phyloP scores from a whole-genome alignment of 2,797 vertebrate genomes.

The Propithecus perrieri region DNA sequence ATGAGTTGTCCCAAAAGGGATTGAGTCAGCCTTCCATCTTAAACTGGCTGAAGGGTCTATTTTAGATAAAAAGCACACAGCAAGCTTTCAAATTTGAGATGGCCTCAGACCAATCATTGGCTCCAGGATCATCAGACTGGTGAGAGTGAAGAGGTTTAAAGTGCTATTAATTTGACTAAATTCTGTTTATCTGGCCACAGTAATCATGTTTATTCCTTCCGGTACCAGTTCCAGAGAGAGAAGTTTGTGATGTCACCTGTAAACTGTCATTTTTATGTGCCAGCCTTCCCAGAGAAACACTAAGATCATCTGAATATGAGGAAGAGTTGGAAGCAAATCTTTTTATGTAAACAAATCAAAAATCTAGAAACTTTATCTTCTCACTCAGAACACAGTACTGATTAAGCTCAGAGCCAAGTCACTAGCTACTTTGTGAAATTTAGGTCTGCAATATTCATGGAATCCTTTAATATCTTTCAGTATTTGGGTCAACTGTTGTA shows the following conservation, averaged over 20 bases:
- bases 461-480: neutral
- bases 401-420: neutral
- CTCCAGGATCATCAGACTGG: neutral
- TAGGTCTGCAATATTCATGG: neutral
- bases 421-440: constrained; percentile 23
- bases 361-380: neutral
- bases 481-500: neutral
- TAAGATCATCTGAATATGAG: neutral
- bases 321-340: neutral
- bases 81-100: neutral
- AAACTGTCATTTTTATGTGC: neutral
- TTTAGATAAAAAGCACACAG: neutral
- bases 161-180: neutral
- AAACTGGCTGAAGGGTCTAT: neutral
- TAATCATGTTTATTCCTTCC: neutral
- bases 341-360: neutral
- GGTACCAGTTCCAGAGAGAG: neutral
- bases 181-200: neutral
- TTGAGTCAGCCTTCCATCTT: neutral
- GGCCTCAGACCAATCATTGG: neutral
- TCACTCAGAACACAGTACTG: neutral
- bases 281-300: neutral
- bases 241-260: neutral
- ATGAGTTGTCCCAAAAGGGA: neutral
- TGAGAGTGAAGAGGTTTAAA: neutral